Evolutionary conservation across 2,113 vertebrate genomes (phyloP).

Genomic region (Galemys pyrenaicus): DNA sequence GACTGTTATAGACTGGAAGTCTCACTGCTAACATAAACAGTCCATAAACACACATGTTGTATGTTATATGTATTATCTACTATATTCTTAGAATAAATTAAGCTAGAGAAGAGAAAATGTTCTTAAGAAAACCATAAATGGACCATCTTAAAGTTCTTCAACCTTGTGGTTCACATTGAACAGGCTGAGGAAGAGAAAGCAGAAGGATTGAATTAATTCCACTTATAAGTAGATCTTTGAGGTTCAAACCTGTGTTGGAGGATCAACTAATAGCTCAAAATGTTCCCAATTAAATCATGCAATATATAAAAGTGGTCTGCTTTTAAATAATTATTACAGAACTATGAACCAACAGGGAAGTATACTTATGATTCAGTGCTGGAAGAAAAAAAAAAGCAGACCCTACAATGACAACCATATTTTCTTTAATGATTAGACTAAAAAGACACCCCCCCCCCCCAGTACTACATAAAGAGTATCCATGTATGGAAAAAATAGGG

Average conservation of each 20-base stretch:
- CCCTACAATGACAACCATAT: background rate
- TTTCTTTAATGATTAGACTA: background rate
- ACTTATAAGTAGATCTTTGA: too few species aligned
- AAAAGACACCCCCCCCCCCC: too few species aligned
- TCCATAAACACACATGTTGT: background rate
- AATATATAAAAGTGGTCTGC: background rate
- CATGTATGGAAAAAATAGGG: background rate
- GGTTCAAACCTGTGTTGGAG: too few species aligned
- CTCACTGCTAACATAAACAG: background rate
- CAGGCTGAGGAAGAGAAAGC: too few species aligned
- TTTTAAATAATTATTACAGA: background rate
- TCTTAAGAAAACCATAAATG: too few species aligned
- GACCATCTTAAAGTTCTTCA: too few species aligned
- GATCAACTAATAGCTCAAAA: background rate
- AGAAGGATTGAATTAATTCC: too few species aligned
- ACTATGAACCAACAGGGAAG: background rate
- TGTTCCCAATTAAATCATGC: background rate
- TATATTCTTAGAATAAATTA: background rate
- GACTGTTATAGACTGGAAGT: background rate
- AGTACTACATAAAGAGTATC: background rate
- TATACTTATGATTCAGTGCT: background rate
- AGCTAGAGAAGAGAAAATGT: too few species aligned
- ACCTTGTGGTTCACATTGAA: too few species aligned
- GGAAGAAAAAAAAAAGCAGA: background rate
- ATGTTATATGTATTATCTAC: background rate